Conservation (phyloP, 92 coral and sea anemone species). For the Desmophyllum pertusum region DNA sequence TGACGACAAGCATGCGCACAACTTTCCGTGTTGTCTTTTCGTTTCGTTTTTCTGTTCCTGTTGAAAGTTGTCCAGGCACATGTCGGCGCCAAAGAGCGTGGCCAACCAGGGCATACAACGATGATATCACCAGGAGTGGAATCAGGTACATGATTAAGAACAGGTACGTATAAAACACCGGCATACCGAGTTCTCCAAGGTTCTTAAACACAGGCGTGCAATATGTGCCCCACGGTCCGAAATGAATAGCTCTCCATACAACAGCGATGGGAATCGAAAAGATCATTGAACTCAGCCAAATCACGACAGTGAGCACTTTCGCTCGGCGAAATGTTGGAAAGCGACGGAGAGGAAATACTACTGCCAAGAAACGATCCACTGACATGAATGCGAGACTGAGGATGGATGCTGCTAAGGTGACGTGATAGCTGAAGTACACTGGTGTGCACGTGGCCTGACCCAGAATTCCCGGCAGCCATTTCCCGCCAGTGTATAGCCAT, state of each 20-base stretch:
- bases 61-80: conserved; percentile 61
- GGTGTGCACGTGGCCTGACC: conserved; percentile 30
- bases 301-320: background rate
- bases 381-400: conserved; percentile 11
- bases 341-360: conserved; percentile 19
- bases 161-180: conserved; percentile 11
- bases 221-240: background rate
- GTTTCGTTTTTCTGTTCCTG: conserved; percentile 44
- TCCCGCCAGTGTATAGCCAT: background rate
- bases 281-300: conserved; percentile 33
- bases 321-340: conserved; percentile 17
- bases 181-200: background rate
- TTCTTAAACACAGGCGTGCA: background rate
- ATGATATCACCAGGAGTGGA: conserved; percentile 60
- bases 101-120: conserved; percentile 58
- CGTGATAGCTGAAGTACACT: background rate
- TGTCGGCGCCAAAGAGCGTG: conserved; percentile 67
- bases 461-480: conserved; percentile 18
- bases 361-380: conserved; percentile 41
- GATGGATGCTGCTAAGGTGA: conserved; percentile 38
- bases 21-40: conserved; percentile 62
- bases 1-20: conserved; percentile 61
- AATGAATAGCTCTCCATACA: background rate
- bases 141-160: conserved; percentile 57
- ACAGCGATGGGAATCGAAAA: conserved; percentile 13